These are phyloP conservation scores for Phenacoccus solenopsis DNA, from an alignment of 1,140 invertebrate species.

Conservation along the genomic window DNA sequence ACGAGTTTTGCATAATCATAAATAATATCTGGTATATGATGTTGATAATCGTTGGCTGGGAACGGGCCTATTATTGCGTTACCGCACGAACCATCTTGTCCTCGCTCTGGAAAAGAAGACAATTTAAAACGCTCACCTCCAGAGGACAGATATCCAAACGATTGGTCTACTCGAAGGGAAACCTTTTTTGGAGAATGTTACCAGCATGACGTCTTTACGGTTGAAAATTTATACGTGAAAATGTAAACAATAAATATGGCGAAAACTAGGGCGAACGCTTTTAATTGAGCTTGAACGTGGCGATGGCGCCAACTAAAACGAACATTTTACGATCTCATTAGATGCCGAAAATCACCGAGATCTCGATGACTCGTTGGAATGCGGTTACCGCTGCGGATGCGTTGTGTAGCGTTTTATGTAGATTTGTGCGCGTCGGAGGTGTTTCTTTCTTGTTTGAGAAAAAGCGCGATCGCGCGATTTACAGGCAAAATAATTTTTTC, in stretches of 20 bases:
- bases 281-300: too few relatives aligned
- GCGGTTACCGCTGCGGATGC: too few relatives aligned
- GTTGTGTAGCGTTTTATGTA: too few relatives aligned
- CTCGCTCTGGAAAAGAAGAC: neutral
- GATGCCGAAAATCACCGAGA: too few relatives aligned
- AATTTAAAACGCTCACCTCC: constrained; percentile 1
- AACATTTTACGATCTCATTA: too few relatives aligned
- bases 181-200: neutral
- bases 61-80: constrained; percentile 1
- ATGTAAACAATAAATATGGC: neutral
- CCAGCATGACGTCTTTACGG: neutral
- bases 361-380: too few relatives aligned
- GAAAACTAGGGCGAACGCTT: too few relatives aligned
- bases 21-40: neutral
- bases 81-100: neutral
- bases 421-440: too few relatives aligned
- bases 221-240: neutral
- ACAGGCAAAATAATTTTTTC: neutral
- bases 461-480: too few relatives aligned
- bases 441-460: too few relatives aligned
- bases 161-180: neutral
- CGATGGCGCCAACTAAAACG: too few relatives aligned
- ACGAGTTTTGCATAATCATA: constrained; percentile 2
- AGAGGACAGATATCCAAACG: neutral
- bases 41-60: constrained; percentile 1